phyloP scores from a whole-genome alignment of 2,797 vertebrate genomes.

The Gouania willdenowi region DNA sequence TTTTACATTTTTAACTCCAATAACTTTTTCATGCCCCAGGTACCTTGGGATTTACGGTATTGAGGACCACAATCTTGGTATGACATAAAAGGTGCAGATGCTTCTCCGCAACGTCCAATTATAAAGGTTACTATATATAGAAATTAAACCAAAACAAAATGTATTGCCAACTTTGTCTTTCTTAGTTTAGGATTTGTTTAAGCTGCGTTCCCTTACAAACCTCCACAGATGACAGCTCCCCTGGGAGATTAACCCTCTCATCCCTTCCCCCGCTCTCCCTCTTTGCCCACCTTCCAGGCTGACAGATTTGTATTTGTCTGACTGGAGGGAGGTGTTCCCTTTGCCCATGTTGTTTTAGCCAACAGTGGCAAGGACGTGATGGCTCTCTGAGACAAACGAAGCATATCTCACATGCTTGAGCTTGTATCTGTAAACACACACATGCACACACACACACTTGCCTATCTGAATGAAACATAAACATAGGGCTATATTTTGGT shows the following conservation, averaged over 20 bases:
- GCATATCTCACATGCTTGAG: constrained; percentile 50
- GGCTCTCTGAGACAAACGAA: constrained; percentile 71
- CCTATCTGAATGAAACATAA: constrained; percentile 17
- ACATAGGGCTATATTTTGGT: constrained; percentile 1
- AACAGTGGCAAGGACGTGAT: constrained; percentile 73
- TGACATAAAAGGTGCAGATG: no score
- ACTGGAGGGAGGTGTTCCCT: constrained; percentile 38
- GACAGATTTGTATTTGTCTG: constrained; percentile 60
- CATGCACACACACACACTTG: constrained; percentile 6
- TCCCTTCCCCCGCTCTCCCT: neutral
- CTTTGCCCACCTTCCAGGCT: constrained; percentile 32
- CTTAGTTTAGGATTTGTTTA: constrained; percentile 6
- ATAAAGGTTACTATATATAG: no score
- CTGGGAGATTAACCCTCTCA: constrained; percentile 20
- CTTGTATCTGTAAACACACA: constrained; percentile 23
- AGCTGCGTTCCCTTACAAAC: constrained; percentile 18
- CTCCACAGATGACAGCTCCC: constrained; percentile 24
- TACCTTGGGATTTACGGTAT: no score
- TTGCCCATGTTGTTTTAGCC: constrained; percentile 70
- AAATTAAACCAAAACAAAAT: constrained; percentile 2
- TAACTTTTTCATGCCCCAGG: no score
- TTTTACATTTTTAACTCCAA: no score
- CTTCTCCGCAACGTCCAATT: no score
- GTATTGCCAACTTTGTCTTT: neutral
- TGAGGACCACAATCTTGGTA: no score